phyloP scores from a whole-genome alignment of 2,888 invertebrate genomes.

The Merodon equestris region DNA sequence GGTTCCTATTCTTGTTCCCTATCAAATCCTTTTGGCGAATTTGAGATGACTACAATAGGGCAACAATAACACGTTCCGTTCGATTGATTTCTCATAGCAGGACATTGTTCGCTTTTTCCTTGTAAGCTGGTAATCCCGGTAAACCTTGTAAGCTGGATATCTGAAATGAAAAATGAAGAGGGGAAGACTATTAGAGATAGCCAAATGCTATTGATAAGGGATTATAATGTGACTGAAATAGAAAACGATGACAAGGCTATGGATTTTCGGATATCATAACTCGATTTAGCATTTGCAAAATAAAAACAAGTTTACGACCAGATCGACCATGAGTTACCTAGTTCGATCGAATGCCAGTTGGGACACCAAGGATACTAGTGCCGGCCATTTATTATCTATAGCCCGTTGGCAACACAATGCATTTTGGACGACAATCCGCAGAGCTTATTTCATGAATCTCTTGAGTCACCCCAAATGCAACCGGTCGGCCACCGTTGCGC shows the following conservation, averaged over 20 bases:
- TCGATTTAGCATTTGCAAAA: too few species aligned
- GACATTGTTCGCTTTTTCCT: slow-evolving; percentile 47
- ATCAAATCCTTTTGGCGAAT: slow-evolving; percentile 67
- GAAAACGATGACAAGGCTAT: too few species aligned
- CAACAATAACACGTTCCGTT: slow-evolving; percentile 46
- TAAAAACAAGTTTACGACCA: too few species aligned
- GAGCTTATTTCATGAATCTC: slow-evolving; percentile 31
- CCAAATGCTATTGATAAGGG: slow-evolving; percentile 15
- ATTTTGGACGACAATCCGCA: slow-evolving; percentile 5
- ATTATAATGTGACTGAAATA: neutral
- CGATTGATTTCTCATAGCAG: slow-evolving; percentile 61
- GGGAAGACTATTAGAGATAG: slow-evolving; percentile 13
- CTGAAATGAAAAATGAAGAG: slow-evolving; percentile 44
- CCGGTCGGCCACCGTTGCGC: slow-evolving; percentile 19
- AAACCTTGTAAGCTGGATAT: slow-evolving; percentile 21
- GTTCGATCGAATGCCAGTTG: too few species aligned
- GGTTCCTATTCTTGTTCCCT: slow-evolving; percentile 55
- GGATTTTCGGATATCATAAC: too few species aligned
- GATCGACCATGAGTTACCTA: too few species aligned
- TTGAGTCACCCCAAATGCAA: slow-evolving; percentile 29
- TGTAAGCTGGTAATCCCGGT: neutral
- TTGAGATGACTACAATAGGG: slow-evolving; percentile 57
- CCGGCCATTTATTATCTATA: too few species aligned
- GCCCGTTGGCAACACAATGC: slow-evolving; percentile 36
- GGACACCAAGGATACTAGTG: too few species aligned